A percentile compares a stretch with the other conserved stretches of the same genome.
Evolutionary conservation across 2,888 invertebrate species (phyloP).

Genomic region (Nemotelus nigrinus): DNA sequence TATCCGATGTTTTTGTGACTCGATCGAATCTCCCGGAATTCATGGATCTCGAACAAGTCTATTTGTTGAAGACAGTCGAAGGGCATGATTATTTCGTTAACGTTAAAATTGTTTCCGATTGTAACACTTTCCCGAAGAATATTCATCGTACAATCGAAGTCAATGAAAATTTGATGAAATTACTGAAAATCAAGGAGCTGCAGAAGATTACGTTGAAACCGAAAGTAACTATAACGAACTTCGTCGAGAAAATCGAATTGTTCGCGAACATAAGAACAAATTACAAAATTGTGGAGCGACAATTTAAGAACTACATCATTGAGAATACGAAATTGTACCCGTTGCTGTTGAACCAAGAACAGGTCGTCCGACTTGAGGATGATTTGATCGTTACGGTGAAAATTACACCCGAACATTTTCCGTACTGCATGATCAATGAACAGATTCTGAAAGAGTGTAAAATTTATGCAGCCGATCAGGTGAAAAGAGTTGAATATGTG

Average conservation of each 20-base stretch:
- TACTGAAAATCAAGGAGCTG: conserved; percentile 60
- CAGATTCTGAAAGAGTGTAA: conserved; percentile 63
- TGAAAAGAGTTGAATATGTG: conserved; percentile 67
- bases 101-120: conserved; percentile 55
- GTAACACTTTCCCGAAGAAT: conserved; percentile 57
- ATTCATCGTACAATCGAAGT: conserved; percentile 63
- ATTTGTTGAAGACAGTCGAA: conserved; percentile 57
- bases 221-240: conserved; percentile 61
- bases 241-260: conserved; percentile 63
- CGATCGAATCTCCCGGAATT: conserved; percentile 61
- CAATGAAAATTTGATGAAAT: conserved; percentile 62
- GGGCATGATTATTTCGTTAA: conserved; percentile 54
- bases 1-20: conserved; percentile 62
- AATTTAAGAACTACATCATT: conserved; percentile 62
- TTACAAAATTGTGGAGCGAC: conserved; percentile 63
- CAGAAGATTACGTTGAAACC: conserved; percentile 61
- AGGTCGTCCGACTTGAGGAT: conserved; percentile 62
- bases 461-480: conserved; percentile 62
- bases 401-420: conserved; percentile 63
- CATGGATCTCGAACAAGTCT: conserved; percentile 61
- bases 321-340: conserved; percentile 59
- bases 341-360: conserved; percentile 62
- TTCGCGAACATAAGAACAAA: conserved; percentile 61
- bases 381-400: conserved; percentile 60
- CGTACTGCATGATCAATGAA: conserved; percentile 63